Evolutionary conservation across 2,113 vertebrate genomes (phyloP).

Genomic region (Tachuris rubrigastra): DNA sequence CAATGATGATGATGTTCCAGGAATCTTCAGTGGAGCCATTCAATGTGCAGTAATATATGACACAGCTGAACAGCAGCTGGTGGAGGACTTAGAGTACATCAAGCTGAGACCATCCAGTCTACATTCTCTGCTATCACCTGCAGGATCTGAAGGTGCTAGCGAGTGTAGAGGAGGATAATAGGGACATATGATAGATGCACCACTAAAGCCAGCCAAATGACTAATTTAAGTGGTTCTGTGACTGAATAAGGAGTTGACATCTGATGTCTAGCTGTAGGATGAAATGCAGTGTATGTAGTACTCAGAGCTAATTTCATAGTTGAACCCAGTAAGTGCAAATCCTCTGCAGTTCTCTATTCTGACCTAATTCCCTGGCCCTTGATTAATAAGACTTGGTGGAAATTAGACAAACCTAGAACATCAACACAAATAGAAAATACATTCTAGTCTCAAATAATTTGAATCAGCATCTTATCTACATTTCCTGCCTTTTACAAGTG

Average conservation of each 20-base stretch:
- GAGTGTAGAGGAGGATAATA: neutral
- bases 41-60: fast-evolving
- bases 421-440: neutral
- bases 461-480: conserved; percentile 41
- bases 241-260: neutral
- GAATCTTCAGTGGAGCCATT: neutral
- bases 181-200: neutral
- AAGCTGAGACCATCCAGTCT: neutral
- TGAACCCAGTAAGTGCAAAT: conserved; percentile 7
- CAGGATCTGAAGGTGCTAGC: neutral
- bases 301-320: neutral
- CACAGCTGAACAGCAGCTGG: neutral
- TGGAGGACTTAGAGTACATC: neutral
- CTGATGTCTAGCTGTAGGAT: neutral
- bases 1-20: neutral
- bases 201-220: neutral
- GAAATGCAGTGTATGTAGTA: neutral
- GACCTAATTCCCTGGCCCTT: neutral
- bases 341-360: neutral
- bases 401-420: neutral
- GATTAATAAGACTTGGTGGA: conserved; percentile 2
- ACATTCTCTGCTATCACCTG: neutral
- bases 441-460: neutral
- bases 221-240: neutral
- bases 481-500: conserved; percentile 18